phyloP scores from a whole-genome alignment of 2,113 vertebrate genomes.

The Uria aalge region DNA sequence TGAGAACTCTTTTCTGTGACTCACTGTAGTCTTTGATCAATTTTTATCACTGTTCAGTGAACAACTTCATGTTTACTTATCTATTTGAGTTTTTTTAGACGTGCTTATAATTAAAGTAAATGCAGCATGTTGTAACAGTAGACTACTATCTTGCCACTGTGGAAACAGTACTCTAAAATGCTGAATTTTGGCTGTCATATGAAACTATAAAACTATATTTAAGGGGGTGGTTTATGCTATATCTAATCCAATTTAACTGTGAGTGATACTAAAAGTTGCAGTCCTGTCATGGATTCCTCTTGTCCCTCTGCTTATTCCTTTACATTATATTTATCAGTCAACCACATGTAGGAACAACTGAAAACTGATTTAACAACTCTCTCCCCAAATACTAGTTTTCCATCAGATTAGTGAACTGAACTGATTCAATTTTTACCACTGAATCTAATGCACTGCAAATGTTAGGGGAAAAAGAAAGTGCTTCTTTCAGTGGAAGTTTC shows the following conservation, averaged over 20 bases:
- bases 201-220: not conserved
- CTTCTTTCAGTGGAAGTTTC: not conserved
- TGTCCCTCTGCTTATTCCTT: not conserved
- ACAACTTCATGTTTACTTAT: not conserved
- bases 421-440: not conserved
- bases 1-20: not conserved
- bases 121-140: not conserved
- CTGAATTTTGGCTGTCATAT: not conserved
- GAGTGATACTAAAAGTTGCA: not conserved
- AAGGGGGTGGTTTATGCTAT: not conserved
- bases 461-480: not conserved
- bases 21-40: not conserved
- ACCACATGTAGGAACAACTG: not conserved
- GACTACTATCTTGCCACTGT: not conserved
- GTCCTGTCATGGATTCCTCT: rapidly evolving
- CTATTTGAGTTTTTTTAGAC: not conserved
- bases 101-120: not conserved
- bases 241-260: not conserved
- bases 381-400: not conserved
- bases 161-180: not conserved
- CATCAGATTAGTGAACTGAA: not conserved
- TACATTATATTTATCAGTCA: not conserved
- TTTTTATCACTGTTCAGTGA: not conserved
- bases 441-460: not conserved
- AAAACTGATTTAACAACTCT: not conserved